Evolutionary conservation across 2,888 invertebrate genomes (phyloP).

Genomic region (Yponomeuta sedellus): DNA sequence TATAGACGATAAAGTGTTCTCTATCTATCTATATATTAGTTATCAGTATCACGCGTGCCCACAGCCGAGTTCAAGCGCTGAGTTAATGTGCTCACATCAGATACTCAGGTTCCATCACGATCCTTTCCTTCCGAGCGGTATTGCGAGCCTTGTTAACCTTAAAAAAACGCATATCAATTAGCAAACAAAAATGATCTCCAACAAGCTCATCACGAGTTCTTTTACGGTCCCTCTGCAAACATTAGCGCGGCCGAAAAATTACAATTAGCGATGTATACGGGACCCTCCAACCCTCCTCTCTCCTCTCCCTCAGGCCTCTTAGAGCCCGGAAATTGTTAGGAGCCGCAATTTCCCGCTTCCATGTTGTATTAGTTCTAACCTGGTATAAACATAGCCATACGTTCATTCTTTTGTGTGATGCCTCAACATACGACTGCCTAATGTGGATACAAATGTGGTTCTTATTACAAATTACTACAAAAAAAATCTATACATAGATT

Average conservation of each 20-base stretch:
- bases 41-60: no score
- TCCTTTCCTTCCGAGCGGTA: no score
- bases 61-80: no score
- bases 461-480: no score
- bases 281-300: background rate
- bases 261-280: background rate
- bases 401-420: background rate
- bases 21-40: no score
- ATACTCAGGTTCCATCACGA: no score
- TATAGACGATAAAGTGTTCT: no score
- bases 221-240: background rate
- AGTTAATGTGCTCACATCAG: no score
- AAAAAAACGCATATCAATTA: background rate
- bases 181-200: background rate
- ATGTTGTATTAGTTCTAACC: background rate
- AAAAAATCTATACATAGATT: no score
- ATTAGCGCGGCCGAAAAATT: background rate
- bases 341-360: background rate
- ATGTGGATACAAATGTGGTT: no score
- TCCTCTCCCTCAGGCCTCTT: background rate
- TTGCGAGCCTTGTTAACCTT: background rate
- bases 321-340: background rate
- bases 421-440: background rate
- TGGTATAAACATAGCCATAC: background rate
- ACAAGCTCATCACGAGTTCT: background rate